Base-by-base conservation (phyloP, 1,140 invertebrate genomes). In the Aphaenogaster floridana region DNA sequence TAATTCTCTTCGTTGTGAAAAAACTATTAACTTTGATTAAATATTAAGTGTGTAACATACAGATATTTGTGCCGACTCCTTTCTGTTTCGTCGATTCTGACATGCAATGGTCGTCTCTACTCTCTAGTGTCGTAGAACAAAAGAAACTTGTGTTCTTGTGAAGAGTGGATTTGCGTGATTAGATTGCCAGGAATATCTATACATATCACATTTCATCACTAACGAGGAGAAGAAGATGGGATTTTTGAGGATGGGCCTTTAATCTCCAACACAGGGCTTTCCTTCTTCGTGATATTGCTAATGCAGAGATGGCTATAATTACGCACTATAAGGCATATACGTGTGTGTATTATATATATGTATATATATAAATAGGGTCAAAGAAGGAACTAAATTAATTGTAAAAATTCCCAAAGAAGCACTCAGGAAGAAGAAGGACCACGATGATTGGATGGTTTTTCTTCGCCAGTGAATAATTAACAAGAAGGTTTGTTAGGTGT, bases 211-310 rank as follows among this genome's bases (percentile, higher is more conserved):
- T 45, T 45, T 45, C 1, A 21, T 21, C 6, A 17, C 13, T 28
- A 28, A 39, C 13, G 8, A 64, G 0, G 17, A 64, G 5, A 6
- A 36, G 15, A 17, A 64, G 34, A 7, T 0, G 3, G 9, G 52
- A 54, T 6, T 4, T 54, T 54, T 54, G 52, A 54, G 15, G 52
- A 45, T 45, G 42, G 52, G 6, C 6, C 15, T 5, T 54, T 45
- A 45, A 45, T 4, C 9, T 28, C 9, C 39, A n/a, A 66, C 17
- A 68, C n/a, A 66, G 36, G 63, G 42, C n/a, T 69, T 69, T 69
- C n/a, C n/a, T 45, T 68, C 64, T 68, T 69, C 21, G 66, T 48
- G 17, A 45, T 68, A 21, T 13, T 21, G n/a, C 66, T 69, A 5
- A 28, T 3, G 5, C 9, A 2, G 6, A 59, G 2, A 28, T 68